Evolutionary conservation across 64 coral and sea anemone genomes (phyloP).

Genomic region (Montipora sp.): DNA sequence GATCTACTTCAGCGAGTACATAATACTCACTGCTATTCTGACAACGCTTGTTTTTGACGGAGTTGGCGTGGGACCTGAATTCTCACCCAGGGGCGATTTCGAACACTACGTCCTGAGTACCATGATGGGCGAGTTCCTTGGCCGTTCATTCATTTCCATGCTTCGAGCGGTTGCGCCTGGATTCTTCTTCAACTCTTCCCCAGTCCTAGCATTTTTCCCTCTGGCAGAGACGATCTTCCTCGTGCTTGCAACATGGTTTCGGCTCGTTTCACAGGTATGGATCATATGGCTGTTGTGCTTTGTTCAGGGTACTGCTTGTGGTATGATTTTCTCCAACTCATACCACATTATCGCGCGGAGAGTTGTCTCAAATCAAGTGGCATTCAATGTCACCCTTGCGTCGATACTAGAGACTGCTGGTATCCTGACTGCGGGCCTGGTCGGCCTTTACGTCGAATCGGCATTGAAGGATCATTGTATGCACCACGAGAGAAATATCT

Average conservation of each 20-base stretch:
- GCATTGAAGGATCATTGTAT: constrained; percentile 45
- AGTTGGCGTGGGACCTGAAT: constrained; percentile 38
- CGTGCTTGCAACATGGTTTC: constrained; percentile 62
- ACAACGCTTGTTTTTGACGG: constrained; percentile 63
- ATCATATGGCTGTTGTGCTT: constrained; percentile 75
- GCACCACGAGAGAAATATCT: not conserved
- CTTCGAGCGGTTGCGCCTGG: constrained; percentile 47
- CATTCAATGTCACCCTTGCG: constrained; percentile 60
- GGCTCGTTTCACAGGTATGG: constrained; percentile 59
- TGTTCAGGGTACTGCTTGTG: constrained; percentile 57
- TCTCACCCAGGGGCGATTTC: constrained; percentile 65
- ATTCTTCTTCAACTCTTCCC: constrained; percentile 38
- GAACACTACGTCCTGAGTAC: constrained; percentile 79
- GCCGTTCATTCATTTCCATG: constrained; percentile 76
- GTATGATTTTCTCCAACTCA: constrained; percentile 63
- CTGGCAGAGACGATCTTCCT: constrained; percentile 63
- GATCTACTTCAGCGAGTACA: constrained; percentile 68
- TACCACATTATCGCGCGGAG: constrained; percentile 64
- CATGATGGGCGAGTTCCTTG: constrained; percentile 84
- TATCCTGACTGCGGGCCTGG: constrained; percentile 72
- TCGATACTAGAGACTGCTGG: constrained; percentile 73
- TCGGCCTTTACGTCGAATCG: constrained; percentile 67
- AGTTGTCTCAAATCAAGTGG: constrained; percentile 24
- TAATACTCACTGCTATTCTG: constrained; percentile 64
- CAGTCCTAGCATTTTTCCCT: constrained; percentile 53